These are phyloP conservation scores for Poecilia picta DNA, from an alignment of 2,797 vertebrate genomes.

Conservation along the genomic window DNA sequence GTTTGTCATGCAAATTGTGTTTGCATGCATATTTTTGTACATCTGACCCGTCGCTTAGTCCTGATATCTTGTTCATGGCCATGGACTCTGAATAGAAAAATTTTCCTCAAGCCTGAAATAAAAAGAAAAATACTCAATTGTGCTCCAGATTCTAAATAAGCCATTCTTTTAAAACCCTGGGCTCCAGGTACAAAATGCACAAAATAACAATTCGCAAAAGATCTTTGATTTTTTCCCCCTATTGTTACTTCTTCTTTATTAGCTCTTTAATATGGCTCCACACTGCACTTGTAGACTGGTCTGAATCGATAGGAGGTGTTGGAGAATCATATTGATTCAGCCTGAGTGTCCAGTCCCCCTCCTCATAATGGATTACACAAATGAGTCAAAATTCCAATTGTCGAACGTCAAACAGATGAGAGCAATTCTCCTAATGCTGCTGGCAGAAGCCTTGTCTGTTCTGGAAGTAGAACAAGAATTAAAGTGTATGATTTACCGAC, in stretches of 20 bases:
- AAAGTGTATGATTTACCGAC: slow-evolving; percentile 42
- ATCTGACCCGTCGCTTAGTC: slow-evolving; percentile 29
- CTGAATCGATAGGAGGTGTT: slow-evolving; percentile 67
- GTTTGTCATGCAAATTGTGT: slow-evolving; percentile 10
- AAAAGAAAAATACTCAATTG: slow-evolving; percentile 15
- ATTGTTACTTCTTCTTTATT: slow-evolving; percentile 50
- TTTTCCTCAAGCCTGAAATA: slow-evolving; percentile 13
- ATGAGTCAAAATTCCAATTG: slow-evolving; percentile 64
- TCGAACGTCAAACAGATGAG: slow-evolving; percentile 42
- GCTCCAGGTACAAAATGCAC: slow-evolving; percentile 17
- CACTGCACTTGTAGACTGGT: slow-evolving; percentile 38
- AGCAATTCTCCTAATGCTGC: slow-evolving; percentile 35
- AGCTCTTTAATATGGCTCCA: slow-evolving; percentile 44
- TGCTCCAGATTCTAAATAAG: slow-evolving; percentile 29
- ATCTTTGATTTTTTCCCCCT: slow-evolving; percentile 26
- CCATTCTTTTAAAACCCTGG: slow-evolving; percentile 19
- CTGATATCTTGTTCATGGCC: slow-evolving; percentile 32
- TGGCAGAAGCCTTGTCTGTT: slow-evolving; percentile 29
- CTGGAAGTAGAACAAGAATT: slow-evolving; percentile 26
- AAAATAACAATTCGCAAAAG: slow-evolving; percentile 31
- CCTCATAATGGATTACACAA: slow-evolving; percentile 68
- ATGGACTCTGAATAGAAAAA: slow-evolving; percentile 15
- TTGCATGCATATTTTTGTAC: slow-evolving; percentile 20
- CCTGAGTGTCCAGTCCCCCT: slow-evolving; percentile 54
- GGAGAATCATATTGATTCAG: slow-evolving; percentile 64